Percentiles rank a stretch among this genome's conserved stretches.
These are phyloP conservation scores for Sebastes cheni DNA, from an alignment of 2,797 vertebrate genomes.

Conservation along the genomic window DNA sequence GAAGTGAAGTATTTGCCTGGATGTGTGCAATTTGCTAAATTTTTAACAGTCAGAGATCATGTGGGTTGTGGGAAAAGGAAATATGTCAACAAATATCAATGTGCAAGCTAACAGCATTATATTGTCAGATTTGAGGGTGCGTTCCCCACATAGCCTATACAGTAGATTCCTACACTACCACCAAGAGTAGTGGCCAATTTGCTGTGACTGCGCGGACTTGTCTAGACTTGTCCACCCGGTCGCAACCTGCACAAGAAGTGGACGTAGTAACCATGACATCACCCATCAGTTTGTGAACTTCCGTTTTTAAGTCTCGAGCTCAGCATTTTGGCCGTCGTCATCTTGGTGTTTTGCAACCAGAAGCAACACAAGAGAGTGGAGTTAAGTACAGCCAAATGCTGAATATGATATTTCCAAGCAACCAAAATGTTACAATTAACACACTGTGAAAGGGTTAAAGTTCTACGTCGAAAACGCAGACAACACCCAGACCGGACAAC, in stretches of 20 bases:
- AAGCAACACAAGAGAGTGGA: background rate
- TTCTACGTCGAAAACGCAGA: too few relatives aligned
- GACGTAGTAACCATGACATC: background rate
- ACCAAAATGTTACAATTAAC: background rate
- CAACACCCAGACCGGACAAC: too few relatives aligned
- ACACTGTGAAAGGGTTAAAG: background rate
- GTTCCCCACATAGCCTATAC: background rate
- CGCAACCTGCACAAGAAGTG: background rate
- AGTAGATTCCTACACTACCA: background rate
- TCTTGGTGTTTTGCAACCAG: background rate
- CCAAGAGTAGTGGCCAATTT: background rate
- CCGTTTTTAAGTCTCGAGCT: background rate
- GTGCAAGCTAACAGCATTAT: background rate
- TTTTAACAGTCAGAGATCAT: background rate
- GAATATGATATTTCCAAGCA: too few relatives aligned
- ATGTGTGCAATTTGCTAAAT: background rate
- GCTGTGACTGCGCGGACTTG: background rate
- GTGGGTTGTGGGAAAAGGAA: background rate
- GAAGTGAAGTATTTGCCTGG: background rate
- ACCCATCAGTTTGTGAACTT: background rate
- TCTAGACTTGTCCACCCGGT: background rate
- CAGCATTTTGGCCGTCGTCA: background rate
- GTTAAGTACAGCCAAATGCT: too few relatives aligned
- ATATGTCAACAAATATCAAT: background rate
- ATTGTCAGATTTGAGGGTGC: background rate